Conservation (phyloP, 2,888 invertebrate genomes). For the Agrotis ipsilon region DNA sequence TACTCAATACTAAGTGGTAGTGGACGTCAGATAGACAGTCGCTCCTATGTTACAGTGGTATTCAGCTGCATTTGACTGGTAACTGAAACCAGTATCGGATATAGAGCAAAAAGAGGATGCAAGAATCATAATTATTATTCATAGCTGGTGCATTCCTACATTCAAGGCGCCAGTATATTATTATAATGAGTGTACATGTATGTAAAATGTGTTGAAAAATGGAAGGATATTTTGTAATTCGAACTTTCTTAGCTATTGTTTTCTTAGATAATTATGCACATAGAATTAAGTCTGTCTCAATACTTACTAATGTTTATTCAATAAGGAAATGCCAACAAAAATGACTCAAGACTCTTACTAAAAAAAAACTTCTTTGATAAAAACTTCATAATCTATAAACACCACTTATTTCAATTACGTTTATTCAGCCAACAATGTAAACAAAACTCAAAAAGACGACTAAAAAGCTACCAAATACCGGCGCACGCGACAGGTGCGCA, state of each 20-base stretch:
- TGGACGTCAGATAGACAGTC: no score
- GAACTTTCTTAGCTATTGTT: constrained; percentile 26
- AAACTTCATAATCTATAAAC: background rate
- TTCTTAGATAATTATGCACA: constrained; percentile 24
- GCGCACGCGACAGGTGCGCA: constrained; percentile 63
- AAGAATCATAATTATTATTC: no score
- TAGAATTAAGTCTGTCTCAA: constrained; percentile 14
- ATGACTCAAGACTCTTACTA: background rate
- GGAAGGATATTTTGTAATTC: constrained; percentile 13
- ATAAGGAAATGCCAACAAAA: background rate
- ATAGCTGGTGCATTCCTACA: no score
- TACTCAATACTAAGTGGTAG: no score
- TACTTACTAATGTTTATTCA: constrained; percentile 19
- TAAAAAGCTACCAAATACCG: constrained; percentile 59
- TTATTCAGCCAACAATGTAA: constrained; percentile 50
- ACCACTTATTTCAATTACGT: constrained; percentile 36
- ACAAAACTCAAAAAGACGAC: constrained; percentile 43
- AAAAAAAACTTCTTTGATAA: constrained; percentile 4
- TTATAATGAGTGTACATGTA: no score
- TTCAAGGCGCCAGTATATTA: no score
- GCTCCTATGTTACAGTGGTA: no score
- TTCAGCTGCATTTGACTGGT: no score
- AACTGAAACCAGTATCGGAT: no score
- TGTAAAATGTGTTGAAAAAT: background rate
- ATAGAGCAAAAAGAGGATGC: no score